Evolutionary conservation across 1,140 invertebrate species (phyloP).

Genomic region (Mizuhopecten yessoensis): DNA sequence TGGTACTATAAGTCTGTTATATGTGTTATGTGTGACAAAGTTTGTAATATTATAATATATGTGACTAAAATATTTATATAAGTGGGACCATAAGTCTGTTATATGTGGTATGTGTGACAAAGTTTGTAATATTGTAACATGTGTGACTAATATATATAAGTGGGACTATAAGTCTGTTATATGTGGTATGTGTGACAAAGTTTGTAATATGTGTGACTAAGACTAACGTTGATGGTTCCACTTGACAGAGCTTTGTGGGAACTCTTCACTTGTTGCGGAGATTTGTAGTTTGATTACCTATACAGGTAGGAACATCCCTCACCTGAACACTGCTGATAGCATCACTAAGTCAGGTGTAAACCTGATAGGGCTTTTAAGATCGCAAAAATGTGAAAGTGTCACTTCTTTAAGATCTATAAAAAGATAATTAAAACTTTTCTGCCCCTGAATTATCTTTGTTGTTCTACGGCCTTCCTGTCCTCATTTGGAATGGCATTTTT

Average conservation of each 20-base stretch:
- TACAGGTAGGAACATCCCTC: not conserved
- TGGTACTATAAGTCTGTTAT: no score
- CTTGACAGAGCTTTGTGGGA: not conserved
- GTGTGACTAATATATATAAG: no score
- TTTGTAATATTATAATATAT: no score
- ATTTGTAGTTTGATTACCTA: not conserved
- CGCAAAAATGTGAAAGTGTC: slow-evolving; percentile 26
- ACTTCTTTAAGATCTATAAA: slow-evolving; percentile 10
- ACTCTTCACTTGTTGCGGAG: not conserved
- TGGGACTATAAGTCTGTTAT: no score
- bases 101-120: no score
- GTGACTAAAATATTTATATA: no score
- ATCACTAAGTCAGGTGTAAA: slow-evolving; percentile 13
- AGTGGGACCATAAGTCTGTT: no score
- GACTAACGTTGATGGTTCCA: not conserved
- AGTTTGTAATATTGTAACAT: no score
- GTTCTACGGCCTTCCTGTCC: not conserved
- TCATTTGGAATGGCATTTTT: slow-evolving; percentile 19
- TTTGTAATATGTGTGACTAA: not conserved
- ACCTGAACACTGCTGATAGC: not conserved
- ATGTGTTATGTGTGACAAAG: no score
- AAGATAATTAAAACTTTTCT: slow-evolving; percentile 11
- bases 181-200: no score
- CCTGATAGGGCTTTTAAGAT: not conserved
- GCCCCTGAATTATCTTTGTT: not conserved